Conservation (phyloP, 2,113 vertebrate species). For the Pygoscelis adeliae region DNA sequence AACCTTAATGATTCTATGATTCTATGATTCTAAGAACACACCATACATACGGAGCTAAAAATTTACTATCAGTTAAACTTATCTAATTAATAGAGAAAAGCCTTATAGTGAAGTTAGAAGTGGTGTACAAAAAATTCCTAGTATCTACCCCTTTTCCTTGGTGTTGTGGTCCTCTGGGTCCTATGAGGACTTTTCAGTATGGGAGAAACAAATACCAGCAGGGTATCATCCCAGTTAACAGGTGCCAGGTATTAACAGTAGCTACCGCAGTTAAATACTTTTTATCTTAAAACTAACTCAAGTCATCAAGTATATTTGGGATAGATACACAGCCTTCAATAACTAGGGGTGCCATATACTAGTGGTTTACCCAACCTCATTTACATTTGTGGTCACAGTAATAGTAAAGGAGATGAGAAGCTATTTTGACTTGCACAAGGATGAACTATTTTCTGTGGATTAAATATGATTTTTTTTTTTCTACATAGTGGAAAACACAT, state of each 20-base stretch:
- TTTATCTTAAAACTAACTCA: neutral
- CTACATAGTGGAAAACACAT: neutral
- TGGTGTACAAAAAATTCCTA: neutral
- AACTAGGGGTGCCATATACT: neutral
- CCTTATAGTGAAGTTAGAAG: neutral
- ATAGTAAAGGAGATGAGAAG: neutral
- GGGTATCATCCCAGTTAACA: neutral
- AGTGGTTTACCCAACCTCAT: neutral
- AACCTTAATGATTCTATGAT: too few species aligned
- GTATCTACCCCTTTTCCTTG: neutral
- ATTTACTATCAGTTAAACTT: neutral
- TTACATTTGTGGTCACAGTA: neutral
- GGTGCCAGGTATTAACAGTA: neutral
- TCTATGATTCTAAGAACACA: too few species aligned
- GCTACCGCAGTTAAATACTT: neutral
- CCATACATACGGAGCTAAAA: neutral
- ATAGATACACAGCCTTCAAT: neutral
- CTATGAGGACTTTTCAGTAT: neutral
- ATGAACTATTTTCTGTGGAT: neutral
- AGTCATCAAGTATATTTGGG: neutral
- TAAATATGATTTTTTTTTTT: neutral
- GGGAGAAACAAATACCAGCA: neutral
- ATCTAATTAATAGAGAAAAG: neutral
- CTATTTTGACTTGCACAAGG: neutral
- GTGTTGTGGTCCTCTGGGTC: neutral